These are phyloP conservation scores for Tetrao urogallus DNA, from an alignment of 2,113 vertebrate genomes.

Conservation along the genomic window DNA sequence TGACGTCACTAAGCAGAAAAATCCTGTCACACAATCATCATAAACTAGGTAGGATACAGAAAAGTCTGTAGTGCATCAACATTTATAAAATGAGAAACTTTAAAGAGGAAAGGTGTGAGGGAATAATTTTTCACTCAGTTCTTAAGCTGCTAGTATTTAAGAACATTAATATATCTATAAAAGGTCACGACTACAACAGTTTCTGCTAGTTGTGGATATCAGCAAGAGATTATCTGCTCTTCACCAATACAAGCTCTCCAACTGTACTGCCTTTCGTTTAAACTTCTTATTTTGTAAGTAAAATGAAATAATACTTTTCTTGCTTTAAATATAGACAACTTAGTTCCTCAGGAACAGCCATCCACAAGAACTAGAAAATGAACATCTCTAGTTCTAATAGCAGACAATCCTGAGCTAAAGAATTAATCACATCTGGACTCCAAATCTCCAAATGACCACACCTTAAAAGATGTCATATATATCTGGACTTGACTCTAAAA, in stretches of 20 bases:
- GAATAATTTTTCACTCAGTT: neutral
- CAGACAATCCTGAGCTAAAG: neutral
- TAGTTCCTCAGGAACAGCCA: neutral
- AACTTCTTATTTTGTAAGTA: neutral
- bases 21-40: neutral
- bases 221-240: constrained; percentile 1
- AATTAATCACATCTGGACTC: neutral
- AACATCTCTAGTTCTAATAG: neutral
- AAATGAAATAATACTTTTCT: neutral
- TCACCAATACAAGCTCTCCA: neutral
- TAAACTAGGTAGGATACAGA: neutral
- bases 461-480: neutral
- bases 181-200: neutral
- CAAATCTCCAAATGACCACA: too few relatives aligned
- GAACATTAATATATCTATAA: neutral
- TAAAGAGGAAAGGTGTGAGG: neutral
- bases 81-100: neutral
- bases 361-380: neutral
- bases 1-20: neutral
- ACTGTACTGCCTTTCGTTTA: neutral
- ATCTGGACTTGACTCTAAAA: neutral
- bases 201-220: neutral
- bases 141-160: neutral
- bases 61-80: neutral
- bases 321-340: neutral